phyloP scores from a whole-genome alignment of 2,113 vertebrate species.

The Channa argus region DNA sequence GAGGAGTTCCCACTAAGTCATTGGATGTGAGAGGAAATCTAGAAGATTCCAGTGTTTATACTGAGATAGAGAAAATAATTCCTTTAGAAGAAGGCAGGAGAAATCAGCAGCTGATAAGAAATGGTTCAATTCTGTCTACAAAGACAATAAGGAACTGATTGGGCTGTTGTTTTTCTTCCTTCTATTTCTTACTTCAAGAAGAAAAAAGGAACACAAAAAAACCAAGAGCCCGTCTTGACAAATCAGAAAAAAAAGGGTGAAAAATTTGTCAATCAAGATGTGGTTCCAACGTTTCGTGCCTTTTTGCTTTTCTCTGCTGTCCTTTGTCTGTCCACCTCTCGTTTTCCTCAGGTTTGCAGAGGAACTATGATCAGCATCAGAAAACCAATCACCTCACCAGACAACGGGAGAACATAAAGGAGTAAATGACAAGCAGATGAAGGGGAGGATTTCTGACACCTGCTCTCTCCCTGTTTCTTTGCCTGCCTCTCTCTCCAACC shows the following conservation, averaged over 20 bases:
- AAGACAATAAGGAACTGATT: slow-evolving; percentile 41
- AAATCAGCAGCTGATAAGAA: slow-evolving; percentile 46
- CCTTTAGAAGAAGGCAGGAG: slow-evolving; percentile 44
- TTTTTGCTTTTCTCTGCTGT: slow-evolving; percentile 33
- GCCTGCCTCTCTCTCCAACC: slow-evolving; percentile 36
- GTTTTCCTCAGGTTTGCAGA: slow-evolving; percentile 35
- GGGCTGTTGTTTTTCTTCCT: slow-evolving; percentile 37
- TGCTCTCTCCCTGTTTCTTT: slow-evolving; percentile 68
- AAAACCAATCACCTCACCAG: slow-evolving; percentile 70
- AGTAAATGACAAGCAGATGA: slow-evolving; percentile 79
- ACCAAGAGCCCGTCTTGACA: slow-evolving; percentile 21
- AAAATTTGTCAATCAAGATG: slow-evolving; percentile 59
- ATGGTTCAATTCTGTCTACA: slow-evolving; percentile 51
- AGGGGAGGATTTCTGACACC: slow-evolving; percentile 77
- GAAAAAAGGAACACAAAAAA: not conserved
- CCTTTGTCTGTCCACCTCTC: slow-evolving; percentile 38
- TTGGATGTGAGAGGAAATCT: slow-evolving; percentile 28
- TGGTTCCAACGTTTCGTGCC: slow-evolving; percentile 30
- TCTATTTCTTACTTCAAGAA: slow-evolving; percentile 27
- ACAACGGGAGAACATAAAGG: slow-evolving; percentile 63
- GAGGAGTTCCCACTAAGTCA: slow-evolving; percentile 58
- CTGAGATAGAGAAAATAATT: slow-evolving; percentile 67
- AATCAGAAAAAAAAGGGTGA: slow-evolving; percentile 41
- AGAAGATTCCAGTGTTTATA: slow-evolving; percentile 53
- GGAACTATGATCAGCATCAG: slow-evolving; percentile 53